Conservation (phyloP, 2,797 vertebrate genomes). For the Gobionotothen gibberifrons region DNA sequence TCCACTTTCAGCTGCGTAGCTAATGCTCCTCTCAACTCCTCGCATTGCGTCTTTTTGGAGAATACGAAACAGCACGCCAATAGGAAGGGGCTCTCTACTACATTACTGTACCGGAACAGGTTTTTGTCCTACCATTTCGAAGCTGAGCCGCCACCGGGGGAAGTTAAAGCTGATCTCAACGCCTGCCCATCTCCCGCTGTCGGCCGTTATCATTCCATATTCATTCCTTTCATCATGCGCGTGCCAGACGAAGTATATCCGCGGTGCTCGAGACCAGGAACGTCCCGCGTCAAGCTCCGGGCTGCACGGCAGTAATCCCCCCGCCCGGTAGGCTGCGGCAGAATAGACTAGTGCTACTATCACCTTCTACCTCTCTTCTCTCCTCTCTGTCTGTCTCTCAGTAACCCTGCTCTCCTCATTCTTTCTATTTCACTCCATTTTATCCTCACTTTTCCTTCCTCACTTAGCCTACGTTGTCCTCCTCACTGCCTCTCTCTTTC, state of each 20-base stretch:
- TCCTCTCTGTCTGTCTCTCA: neutral
- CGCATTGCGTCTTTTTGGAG: slow-evolving; percentile 67
- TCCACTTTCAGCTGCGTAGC: slow-evolving; percentile 63
- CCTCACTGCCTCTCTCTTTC: neutral
- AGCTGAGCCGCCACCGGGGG: slow-evolving; percentile 69
- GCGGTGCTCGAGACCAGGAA: slow-evolving; percentile 69
- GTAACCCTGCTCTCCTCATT: neutral
- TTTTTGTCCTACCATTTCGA: slow-evolving; percentile 77
- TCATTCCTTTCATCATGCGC: slow-evolving; percentile 55
- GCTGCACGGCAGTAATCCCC: slow-evolving; percentile 49
- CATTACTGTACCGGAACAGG: slow-evolving; percentile 44
- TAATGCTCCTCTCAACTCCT: slow-evolving; percentile 50
- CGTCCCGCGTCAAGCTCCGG: slow-evolving; percentile 75
- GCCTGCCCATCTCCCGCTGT: slow-evolving; percentile 67
- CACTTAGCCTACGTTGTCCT: neutral
- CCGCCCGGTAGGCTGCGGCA: slow-evolving; percentile 73
- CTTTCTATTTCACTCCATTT: neutral
- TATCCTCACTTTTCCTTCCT: neutral
- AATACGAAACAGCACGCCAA: slow-evolving; percentile 45
- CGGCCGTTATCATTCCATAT: slow-evolving; percentile 65
- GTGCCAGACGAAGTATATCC: slow-evolving; percentile 70
- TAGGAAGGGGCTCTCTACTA: slow-evolving; percentile 35
- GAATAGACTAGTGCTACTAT: slow-evolving; percentile 52
- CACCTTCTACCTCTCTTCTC: slow-evolving; percentile 32
- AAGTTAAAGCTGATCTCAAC: slow-evolving; percentile 65